phyloP scores from a whole-genome alignment of 2,113 vertebrate genomes.

The Lutjanus erythropterus region DNA sequence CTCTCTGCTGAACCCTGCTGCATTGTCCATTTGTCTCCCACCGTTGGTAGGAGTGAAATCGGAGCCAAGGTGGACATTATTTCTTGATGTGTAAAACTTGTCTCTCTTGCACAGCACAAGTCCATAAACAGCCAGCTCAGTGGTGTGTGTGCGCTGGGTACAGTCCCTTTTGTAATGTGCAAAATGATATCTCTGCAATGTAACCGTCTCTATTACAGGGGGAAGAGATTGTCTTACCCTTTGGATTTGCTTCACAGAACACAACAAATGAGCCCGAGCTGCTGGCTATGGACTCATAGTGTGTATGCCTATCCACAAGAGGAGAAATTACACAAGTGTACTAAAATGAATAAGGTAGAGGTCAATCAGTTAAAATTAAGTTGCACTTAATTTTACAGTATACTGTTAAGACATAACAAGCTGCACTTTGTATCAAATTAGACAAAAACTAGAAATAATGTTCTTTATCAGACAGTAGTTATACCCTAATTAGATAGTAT shows the following conservation, averaged over 20 bases:
- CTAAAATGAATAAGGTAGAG: no score
- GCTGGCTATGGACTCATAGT: constrained; percentile 42
- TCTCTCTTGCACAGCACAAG: constrained; percentile 42
- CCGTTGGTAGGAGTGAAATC: constrained; percentile 69
- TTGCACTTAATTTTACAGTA: no score
- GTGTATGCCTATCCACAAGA: neutral
- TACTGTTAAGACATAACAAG: no score
- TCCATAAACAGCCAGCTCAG: constrained; percentile 56
- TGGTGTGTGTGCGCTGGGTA: constrained; percentile 57
- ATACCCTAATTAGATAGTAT: no score
- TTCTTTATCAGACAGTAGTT: no score
- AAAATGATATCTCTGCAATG: constrained; percentile 84
- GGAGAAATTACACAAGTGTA: constrained; percentile 29
- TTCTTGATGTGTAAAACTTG: constrained; percentile 75
- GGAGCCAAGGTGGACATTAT: constrained; percentile 70
- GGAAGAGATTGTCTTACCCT: constrained; percentile 83
- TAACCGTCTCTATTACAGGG: constrained; percentile 82
- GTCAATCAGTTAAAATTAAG: no score
- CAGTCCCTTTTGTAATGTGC: constrained; percentile 84
- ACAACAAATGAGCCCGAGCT: constrained; percentile 74
- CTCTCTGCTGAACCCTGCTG: constrained; percentile 68
- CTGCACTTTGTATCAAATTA: no score
- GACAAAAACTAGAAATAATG: no score
- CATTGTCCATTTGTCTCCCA: constrained; percentile 73
- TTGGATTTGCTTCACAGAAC: constrained; percentile 80